Percentiles rank a stretch among this genome's conserved stretches.
Conservation (phyloP, 2,797 vertebrate genomes). For the Amphiprion clarkii region DNA sequence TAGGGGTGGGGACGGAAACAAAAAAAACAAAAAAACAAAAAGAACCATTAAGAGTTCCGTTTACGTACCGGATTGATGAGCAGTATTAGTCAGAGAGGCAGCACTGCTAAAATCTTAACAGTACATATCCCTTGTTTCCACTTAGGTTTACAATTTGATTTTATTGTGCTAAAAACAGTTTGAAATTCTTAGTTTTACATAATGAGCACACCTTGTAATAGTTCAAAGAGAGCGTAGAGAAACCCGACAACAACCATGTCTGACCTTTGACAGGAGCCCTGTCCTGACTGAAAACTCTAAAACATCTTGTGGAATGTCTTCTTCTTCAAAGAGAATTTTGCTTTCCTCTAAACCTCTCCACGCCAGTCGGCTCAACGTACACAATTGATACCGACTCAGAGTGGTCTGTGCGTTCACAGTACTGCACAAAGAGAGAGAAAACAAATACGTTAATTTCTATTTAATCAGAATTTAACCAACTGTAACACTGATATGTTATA, state of each 20-base stretch:
- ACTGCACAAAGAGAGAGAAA: constrained; percentile 39
- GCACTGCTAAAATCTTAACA: too few species aligned
- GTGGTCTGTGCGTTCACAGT: background rate
- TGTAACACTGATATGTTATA: background rate
- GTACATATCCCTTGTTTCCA: too few species aligned
- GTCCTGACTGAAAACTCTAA: constrained; percentile 83
- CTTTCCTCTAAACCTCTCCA: constrained; percentile 85
- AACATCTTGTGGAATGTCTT: constrained; percentile 77
- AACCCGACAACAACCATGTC: constrained; percentile 26
- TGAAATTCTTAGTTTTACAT: too few species aligned
- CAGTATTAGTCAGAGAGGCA: too few species aligned
- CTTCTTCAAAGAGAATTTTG: constrained; percentile 85
- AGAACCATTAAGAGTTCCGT: too few species aligned
- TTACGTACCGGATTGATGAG: too few species aligned
- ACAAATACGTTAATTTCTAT: background rate
- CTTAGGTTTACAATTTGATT: too few species aligned
- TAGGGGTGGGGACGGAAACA: too few species aligned
- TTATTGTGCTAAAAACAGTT: too few species aligned
- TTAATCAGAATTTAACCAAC: background rate
- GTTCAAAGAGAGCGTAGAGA: too few species aligned
- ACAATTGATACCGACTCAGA: constrained; percentile 71
- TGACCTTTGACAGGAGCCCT: constrained; percentile 85
- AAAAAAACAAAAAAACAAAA: too few species aligned
- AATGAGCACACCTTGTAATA: too few species aligned
- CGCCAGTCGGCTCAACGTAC: constrained; percentile 85